phyloP scores from a whole-genome alignment of 2,113 vertebrate genomes.

The Pygoscelis adeliae region DNA sequence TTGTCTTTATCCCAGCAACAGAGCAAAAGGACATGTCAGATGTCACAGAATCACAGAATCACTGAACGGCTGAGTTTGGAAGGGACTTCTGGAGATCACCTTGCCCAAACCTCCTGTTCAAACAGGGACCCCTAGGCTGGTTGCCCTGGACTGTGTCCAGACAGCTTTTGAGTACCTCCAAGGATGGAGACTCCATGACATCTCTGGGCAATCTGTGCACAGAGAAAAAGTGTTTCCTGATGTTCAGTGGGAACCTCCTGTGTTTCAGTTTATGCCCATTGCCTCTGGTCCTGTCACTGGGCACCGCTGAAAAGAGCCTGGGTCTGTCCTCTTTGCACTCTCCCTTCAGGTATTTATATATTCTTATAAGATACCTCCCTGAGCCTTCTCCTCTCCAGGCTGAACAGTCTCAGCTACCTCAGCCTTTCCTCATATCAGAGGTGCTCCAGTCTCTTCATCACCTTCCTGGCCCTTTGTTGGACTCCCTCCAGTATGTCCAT shows the following conservation, averaged over 20 bases:
- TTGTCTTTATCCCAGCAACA: not conserved
- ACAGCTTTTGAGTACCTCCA: not conserved
- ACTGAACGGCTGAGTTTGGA: not conserved
- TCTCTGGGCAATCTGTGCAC: not conserved
- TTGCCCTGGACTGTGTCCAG: not conserved
- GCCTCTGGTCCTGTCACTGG: not conserved
- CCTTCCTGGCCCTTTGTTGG: not conserved
- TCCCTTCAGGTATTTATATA: not conserved
- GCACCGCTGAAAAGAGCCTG: no score
- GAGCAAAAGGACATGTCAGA: not conserved
- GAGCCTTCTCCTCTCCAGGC: not conserved
- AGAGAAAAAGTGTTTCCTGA: not conserved
- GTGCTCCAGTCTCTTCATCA: not conserved
- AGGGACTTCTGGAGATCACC: not conserved
- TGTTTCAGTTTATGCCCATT: not conserved
- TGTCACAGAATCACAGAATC: not conserved
- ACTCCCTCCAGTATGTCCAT: not conserved
- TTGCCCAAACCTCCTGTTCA: not conserved
- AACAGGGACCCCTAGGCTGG: no score
- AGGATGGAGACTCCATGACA: not conserved
- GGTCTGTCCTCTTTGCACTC: not conserved
- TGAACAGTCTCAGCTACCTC: not conserved
- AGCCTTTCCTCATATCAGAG: not conserved
- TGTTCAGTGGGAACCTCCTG: not conserved
- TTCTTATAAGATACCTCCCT: not conserved